A percentile compares a stretch with the other conserved stretches of the same genome.
These are phyloP conservation scores for Strix uralensis DNA, from an alignment of 2,113 vertebrate genomes.

Conservation along the genomic window DNA sequence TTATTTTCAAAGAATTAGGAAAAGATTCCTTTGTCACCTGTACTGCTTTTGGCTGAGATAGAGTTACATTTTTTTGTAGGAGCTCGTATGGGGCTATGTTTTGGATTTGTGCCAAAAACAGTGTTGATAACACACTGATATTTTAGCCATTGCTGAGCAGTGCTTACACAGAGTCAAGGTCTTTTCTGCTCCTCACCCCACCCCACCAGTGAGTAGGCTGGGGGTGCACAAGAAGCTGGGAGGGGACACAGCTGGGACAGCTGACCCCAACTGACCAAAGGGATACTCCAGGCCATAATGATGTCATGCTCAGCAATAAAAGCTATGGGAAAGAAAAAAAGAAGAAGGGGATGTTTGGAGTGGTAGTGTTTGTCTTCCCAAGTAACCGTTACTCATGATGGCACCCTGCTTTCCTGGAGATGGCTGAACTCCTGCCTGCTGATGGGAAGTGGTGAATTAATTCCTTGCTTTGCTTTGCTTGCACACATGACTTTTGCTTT, in stretches of 20 bases:
- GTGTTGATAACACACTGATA: not conserved
- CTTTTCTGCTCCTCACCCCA: not conserved
- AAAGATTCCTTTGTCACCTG: not conserved
- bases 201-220: not conserved
- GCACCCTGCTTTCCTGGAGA: not conserved
- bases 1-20: not conserved
- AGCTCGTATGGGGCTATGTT: not conserved
- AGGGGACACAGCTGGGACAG: not conserved
- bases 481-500: rapidly evolving
- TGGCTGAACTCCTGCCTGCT: not conserved
- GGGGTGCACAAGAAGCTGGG: not conserved
- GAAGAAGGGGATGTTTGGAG: not conserved
- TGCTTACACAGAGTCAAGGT: rapidly evolving
- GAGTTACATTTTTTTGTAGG: not conserved
- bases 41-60: not conserved
- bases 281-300: not conserved
- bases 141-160: not conserved
- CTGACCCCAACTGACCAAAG: not conserved
- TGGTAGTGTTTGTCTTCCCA: not conserved
- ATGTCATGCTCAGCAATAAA: not conserved
- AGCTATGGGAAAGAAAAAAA: not conserved
- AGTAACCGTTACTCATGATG: rapidly evolving
- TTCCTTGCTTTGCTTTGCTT: not conserved
- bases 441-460: not conserved
- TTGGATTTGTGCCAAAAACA: not conserved